Evolutionary conservation across 2,888 invertebrate species (phyloP), one percentile per base, ranked within the genome.

Genomic region (Parochlus steinenii): DNA sequence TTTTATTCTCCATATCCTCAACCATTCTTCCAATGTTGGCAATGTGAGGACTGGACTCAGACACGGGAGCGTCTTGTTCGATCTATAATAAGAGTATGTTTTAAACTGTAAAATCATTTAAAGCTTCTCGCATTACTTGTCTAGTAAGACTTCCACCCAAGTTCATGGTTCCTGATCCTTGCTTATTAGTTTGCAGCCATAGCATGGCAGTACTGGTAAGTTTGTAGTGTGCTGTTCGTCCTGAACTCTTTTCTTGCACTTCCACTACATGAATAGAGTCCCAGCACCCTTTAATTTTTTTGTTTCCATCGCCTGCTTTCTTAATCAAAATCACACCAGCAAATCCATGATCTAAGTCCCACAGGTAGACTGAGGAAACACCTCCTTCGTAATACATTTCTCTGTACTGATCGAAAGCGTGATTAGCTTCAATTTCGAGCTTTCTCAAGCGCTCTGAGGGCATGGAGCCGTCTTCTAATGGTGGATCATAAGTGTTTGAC

Each of bases 351-450:
- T 98, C 97, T 57, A 98, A 69, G 52, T 99, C 98, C 98, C 98
- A 99, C 43, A 99, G 69, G 61, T 99, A 99, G 4, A 97, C 98
- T 5, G 97, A 97, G 12, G 97, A 97, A 2, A 98, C 93, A 2
- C 98, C 98, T 36, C 98, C 98, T 61, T 98, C 98, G 58, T 92
- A 98, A 58, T 98, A 99, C 81, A 97, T 86, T 61, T 97, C 97
- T 52, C 95, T 76, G 57, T 98, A 98, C 53, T 92, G 90, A 60
- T 97, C 95, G 56, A 98, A 99, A 10, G 97, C 98, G 54, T 85
- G 78, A 62, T 99, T 99, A 2, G 95, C 97, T 54, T 98, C 97
- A 40, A 97, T 73, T 66, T 99, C 98, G 47, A 99, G 62, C 58
- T 87, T 89, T 41, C 98, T 69, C 48, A 99, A 65, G 47, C 85